Conservation (phyloP, 2,888 invertebrate genomes). For the Schizaphis graminum region DNA sequence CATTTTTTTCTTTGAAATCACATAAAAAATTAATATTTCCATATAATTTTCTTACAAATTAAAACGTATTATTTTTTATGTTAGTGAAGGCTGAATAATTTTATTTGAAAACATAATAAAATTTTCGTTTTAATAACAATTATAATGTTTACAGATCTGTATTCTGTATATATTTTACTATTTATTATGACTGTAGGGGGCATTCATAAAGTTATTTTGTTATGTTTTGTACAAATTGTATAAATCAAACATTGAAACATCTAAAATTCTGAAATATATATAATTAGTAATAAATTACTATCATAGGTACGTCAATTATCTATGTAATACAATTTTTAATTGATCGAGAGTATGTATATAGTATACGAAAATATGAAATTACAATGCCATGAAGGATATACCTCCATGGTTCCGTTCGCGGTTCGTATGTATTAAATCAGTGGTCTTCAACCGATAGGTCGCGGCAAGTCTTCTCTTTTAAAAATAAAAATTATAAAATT, state of each 20-base stretch:
- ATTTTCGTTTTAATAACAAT: not conserved
- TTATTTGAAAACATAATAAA: not conserved
- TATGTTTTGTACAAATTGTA: not conserved
- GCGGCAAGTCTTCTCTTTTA: no score
- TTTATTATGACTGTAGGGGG: not conserved
- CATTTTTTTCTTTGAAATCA: not conserved
- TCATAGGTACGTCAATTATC: not conserved
- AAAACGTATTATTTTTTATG: not conserved
- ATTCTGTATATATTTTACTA: not conserved
- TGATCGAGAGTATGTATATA: not conserved
- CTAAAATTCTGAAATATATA: not conserved
- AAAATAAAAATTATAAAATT: no score
- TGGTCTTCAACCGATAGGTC: no score
- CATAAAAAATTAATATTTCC: not conserved
- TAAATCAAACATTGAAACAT: not conserved
- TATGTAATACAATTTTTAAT: not conserved
- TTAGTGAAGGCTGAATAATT: not conserved
- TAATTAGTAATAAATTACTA: not conserved
- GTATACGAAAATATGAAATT: not conserved
- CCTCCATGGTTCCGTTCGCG: not conserved
- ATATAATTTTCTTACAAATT: not conserved
- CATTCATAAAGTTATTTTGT: not conserved
- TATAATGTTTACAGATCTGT: not conserved
- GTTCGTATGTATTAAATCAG: not conserved
- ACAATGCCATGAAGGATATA: not conserved